Base-by-base conservation (phyloP, 2,113 vertebrate genomes). In the Tautogolabrus adspersus region DNA sequence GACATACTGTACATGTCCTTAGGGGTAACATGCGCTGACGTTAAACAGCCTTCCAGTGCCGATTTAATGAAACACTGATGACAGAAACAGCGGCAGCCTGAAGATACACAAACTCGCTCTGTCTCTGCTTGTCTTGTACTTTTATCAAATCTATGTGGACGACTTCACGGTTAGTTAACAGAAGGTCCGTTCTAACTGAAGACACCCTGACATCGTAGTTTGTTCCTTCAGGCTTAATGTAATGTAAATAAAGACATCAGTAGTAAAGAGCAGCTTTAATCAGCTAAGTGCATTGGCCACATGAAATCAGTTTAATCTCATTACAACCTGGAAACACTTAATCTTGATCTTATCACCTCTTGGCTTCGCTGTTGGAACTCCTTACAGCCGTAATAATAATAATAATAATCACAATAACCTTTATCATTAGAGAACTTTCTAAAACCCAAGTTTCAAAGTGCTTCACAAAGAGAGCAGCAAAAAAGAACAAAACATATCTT, bases 11-110 rank as follows among this genome's bases (percentile, higher is more conserved):
- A 2, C 5, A 11, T 37, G 42, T 30, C 13, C 49, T 47, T 42
- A 16, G 1, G 13, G 56, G 22, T 30, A 65, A 68, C 23, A 11
- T 34, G 23, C 67, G 54, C 10, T 51, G 62, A 63, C 54, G 54
- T 79, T 57, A 40, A 62, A 75, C 66, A 66, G 56, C 54, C 3
- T 13, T 19, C 8, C 13, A 13, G 30, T 56, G 70, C 19, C 9
- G 21, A 18, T 18, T n/a, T 37, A 15, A 8, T 56, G 57, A 64
- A n/a, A 22, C 47, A 22, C 6, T n/a, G 34, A 5, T 1, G 38
- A 26, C 8, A n/a, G 47, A 5, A 34, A 8, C 23, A 16, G 30
- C 51, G 1, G 6, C 23, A 8, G 42, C 65, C 6, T 21, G 1
- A 8, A 42, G 26, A 44, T 7, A 22, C 47, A 13, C 6, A 13